These are phyloP conservation scores for Prionace glauca DNA, from an alignment of 2,797 vertebrate genomes.

Conservation along the genomic window DNA sequence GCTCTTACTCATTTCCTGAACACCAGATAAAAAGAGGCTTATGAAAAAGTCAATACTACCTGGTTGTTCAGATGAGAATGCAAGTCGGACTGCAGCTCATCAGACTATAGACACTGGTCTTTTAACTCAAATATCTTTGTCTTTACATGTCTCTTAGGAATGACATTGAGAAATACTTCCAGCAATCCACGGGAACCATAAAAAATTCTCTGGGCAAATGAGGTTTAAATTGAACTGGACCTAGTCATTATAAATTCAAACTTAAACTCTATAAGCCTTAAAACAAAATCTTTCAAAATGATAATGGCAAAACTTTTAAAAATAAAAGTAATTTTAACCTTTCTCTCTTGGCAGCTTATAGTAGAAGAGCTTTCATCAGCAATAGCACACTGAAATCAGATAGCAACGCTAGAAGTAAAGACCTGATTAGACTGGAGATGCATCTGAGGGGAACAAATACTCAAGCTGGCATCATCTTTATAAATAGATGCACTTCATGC, in stretches of 20 bases:
- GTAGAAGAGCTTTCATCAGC: background rate
- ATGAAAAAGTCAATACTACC: background rate
- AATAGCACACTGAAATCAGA: background rate
- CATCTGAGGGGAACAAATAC: background rate
- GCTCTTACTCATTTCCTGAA: background rate
- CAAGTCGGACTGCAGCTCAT: background rate
- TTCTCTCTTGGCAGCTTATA: background rate
- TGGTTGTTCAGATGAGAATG: too few relatives aligned
- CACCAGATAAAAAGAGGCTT: background rate
- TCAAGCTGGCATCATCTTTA: conserved; percentile 8
- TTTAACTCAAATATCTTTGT: background rate
- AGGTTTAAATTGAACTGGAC: background rate
- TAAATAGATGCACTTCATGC: background rate
- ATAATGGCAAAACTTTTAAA: background rate
- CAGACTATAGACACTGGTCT: background rate
- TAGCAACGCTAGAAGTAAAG: background rate
- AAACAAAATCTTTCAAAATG: background rate
- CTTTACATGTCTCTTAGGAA: background rate
- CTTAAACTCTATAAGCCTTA: background rate
- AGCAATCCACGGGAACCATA: background rate
- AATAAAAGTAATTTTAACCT: background rate
- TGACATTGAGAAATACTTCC: conserved; percentile 30
- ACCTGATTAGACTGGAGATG: background rate
- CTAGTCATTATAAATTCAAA: background rate
- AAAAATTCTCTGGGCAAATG: background rate